These are phyloP conservation scores for Drosophila tropicalis DNA, from an alignment of 1,140 invertebrate genomes.

Conservation along the genomic window DNA sequence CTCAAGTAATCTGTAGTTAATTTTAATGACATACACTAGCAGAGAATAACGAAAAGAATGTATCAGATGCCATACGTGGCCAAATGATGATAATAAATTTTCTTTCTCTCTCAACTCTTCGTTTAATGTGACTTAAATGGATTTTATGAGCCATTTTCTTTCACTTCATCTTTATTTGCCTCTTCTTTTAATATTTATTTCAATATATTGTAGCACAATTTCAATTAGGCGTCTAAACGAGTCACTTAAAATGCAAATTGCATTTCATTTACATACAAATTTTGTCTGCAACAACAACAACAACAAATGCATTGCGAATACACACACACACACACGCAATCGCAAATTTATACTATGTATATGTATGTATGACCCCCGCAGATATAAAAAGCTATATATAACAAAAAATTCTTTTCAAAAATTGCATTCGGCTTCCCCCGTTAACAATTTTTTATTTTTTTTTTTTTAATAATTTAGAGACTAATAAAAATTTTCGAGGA, in stretches of 20 bases:
- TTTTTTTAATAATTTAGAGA: constrained; percentile 60
- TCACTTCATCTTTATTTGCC: neutral
- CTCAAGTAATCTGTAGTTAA: neutral
- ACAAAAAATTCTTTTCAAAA: constrained; percentile 62
- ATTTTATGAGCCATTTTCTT: constrained; percentile 38
- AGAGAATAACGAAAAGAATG: neutral
- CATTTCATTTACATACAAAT: constrained; percentile 61
- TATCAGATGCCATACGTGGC: neutral
- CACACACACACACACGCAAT: constrained; percentile 18
- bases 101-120: constrained; percentile 22
- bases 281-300: constrained; percentile 42
- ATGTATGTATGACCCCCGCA: neutral
- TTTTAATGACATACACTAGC: neutral
- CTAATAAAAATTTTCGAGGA: constrained; percentile 42
- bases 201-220: constrained; percentile 51
- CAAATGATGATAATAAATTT: constrained; percentile 5
- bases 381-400: constrained; percentile 29
- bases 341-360: neutral
- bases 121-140: constrained; percentile 26
- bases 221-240: constrained; percentile 76
- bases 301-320: constrained; percentile 31
- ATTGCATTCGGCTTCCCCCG: constrained; percentile 1
- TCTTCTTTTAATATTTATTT: constrained; percentile 60
- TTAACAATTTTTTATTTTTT: neutral
- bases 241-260: constrained; percentile 80